Percentiles rank a stretch among this genome's conserved stretches.
These are phyloP conservation scores for Drosophila stalkeri DNA, from an alignment of 2,888 invertebrate genomes.

Conservation along the genomic window DNA sequence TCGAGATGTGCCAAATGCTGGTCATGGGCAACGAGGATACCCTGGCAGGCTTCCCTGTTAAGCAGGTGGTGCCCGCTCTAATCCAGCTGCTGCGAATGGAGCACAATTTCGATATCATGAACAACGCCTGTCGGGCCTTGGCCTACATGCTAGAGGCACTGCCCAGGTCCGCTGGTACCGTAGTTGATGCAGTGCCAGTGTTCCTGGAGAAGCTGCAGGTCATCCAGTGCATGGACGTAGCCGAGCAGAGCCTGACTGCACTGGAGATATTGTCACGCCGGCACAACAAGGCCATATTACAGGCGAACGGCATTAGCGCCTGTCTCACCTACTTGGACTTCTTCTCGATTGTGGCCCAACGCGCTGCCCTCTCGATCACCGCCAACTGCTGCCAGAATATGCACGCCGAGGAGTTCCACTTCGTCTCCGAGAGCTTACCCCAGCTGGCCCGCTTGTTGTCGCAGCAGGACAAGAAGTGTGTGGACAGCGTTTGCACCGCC, in stretches of 20 bases:
- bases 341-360: conserved; percentile 99
- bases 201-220: conserved; percentile 98
- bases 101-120: conserved; percentile 99
- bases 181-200: conserved; percentile 98
- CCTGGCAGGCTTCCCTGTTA: conserved; percentile 98
- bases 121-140: conserved; percentile 98
- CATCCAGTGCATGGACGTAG: conserved; percentile 99
- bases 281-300: conserved; percentile 98
- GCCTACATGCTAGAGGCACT: conserved; percentile 99
- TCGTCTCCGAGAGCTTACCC: conserved; percentile 94
- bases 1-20: conserved; percentile 99
- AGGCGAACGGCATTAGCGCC: conserved; percentile 97
- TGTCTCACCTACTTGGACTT: conserved; percentile 99
- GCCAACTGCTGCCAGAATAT: conserved; percentile 99
- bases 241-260: conserved; percentile 98
- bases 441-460: conserved; percentile 92
- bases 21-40: conserved; percentile 99
- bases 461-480: conserved; percentile 98
- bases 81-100: conserved; percentile 97
- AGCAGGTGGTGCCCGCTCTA: conserved; percentile 98
- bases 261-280: conserved; percentile 98
- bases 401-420: conserved; percentile 96
- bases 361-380: conserved; percentile 97
- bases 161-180: conserved; percentile 97
- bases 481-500: conserved; percentile 98